Percentiles rank a stretch among this genome's conserved stretches.
These are phyloP conservation scores for Gymnopithys bicolor DNA, from an alignment of 2,797 vertebrate species.

Conservation along the genomic window DNA sequence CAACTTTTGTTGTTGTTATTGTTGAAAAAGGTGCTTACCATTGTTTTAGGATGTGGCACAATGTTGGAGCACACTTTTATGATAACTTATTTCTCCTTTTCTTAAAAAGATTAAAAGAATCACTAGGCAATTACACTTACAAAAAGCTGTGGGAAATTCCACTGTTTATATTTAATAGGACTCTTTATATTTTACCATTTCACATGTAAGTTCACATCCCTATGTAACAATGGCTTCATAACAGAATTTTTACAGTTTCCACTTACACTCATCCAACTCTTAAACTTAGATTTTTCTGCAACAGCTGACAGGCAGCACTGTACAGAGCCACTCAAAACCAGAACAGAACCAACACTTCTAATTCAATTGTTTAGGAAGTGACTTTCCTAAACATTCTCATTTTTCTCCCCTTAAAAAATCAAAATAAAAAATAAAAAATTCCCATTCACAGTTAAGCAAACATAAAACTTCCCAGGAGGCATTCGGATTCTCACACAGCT, in stretches of 20 bases:
- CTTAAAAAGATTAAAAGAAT: not conserved
- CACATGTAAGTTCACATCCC: not conserved
- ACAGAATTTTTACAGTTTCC: not conserved
- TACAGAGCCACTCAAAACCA: not conserved
- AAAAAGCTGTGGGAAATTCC: not conserved
- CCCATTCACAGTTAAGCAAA: not conserved
- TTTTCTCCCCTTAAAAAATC: no score
- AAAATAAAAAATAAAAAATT: no score
- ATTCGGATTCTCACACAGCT: not conserved
- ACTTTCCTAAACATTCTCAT: not conserved
- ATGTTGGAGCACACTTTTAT: not conserved
- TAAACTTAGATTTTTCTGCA: not conserved
- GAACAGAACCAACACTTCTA: not conserved
- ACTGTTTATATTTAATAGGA: not conserved
- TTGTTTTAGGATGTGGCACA: not conserved
- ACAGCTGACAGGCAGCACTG: not conserved
- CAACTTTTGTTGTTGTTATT: not conserved
- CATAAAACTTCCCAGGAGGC: not conserved
- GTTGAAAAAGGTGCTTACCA: not conserved
- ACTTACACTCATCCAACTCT: not conserved
- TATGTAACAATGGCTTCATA: not conserved
- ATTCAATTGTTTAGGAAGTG: not conserved
- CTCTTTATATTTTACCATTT: not conserved
- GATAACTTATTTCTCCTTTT: not conserved
- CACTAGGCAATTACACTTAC: not conserved